Evolutionary conservation across 2,113 vertebrate species (phyloP), one percentile per base, ranked within the genome.

Genomic region (Typhlomys cinereus): DNA sequence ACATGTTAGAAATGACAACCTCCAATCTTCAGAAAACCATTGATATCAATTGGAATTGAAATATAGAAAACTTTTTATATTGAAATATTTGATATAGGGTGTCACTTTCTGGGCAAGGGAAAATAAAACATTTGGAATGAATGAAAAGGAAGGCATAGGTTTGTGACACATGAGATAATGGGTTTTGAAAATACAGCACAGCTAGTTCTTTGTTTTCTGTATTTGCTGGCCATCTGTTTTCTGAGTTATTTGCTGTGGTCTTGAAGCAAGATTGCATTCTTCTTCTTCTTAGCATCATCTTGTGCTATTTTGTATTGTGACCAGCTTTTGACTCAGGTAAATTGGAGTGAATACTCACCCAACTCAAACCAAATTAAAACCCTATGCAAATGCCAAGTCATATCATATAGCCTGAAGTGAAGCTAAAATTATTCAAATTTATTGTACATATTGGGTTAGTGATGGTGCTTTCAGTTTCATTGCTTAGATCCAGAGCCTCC

Each of bases 11-110:
- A 95, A 59, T 76, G 96, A 91, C 92, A 93, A 61, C 27, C 17
- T 27, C 80, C 88, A 46, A 79, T 94, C 87, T 86, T 75, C 48
- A 96, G 92, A 97, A 97, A 96, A 70, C 66, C 78, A 69, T 96
- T 52, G 69, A 92, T 96, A 90, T 97, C 34, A 94, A 85, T n/a
- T 90, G 46, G 14, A 93, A 90, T 82, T 96, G 85, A 92, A 96
- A 82, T 91, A 88, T 27, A 89, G 83, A 96, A 95, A 93, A 89
- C 66, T n/a, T 94, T 79, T 90, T 67, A 75, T 76, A 62, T 80
- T 52, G 61, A 89, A 96, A 94, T 94, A 83, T 79, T 96, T 96
- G 69, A 81, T 79, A 70, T 90, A 57, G 91, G 88, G 34, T 87
- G 52, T 95, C 84, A 88, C n/a, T 85, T 92, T 93, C 61, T 86